Evolutionary conservation across 2,113 vertebrate species (phyloP).

Genomic region (Ophiodon elongatus): DNA sequence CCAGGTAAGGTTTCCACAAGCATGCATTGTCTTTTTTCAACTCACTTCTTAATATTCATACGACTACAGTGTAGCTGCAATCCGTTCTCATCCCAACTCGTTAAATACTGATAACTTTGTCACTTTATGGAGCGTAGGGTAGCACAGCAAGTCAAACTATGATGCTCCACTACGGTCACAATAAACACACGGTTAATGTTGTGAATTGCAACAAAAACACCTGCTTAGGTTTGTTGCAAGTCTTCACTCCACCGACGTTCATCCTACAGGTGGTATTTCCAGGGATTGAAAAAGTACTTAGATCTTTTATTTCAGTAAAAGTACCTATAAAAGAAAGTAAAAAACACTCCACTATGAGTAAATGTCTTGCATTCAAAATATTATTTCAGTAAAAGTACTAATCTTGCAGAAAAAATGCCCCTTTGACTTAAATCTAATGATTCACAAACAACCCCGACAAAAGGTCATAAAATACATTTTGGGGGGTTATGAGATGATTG

Average conservation of each 20-base stretch:
- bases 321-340: neutral
- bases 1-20: neutral
- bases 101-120: neutral
- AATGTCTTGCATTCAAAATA: neutral
- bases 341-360: neutral
- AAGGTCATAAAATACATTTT: neutral
- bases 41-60: slow-evolving; percentile 33
- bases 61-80: neutral
- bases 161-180: neutral
- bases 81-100: neutral
- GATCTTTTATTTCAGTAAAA: neutral
- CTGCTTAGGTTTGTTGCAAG: too few species aligned
- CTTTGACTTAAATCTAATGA: neutral
- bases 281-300: neutral
- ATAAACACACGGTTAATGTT: neutral
- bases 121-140: neutral
- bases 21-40: slow-evolving; percentile 10
- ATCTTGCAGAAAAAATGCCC: neutral
- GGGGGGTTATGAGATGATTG: neutral
- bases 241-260: too few species aligned
- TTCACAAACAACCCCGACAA: neutral
- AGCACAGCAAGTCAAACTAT: neutral
- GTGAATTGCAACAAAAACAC: neutral
- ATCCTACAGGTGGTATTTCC: neutral
- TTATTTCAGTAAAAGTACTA: neutral